These are phyloP conservation scores for Arothron firmamentum DNA, from an alignment of 2,113 vertebrate species.

Conservation along the genomic window DNA sequence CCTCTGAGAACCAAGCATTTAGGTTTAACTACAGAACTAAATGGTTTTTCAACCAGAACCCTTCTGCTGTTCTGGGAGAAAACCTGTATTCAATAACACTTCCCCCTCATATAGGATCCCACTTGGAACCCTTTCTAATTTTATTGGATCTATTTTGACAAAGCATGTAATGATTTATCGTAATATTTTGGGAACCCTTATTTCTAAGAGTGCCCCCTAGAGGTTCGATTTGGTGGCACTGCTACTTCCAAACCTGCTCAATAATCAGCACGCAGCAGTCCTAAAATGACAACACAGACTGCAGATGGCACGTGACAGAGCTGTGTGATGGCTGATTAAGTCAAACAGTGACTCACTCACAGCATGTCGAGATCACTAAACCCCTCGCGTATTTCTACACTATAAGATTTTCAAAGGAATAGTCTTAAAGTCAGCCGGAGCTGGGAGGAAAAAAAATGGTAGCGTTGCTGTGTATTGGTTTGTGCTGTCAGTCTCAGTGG, in stretches of 20 bases:
- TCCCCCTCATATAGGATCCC: too few species aligned
- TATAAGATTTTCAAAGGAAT: not conserved
- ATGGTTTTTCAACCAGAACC: not conserved
- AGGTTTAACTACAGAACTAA: too few species aligned
- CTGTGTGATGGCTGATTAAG: conserved; percentile 15
- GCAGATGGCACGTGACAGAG: conserved; percentile 1
- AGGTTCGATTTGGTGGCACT: conserved; percentile 35
- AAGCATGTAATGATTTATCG: too few species aligned
- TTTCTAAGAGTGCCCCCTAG: too few species aligned
- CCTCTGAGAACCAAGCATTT: too few species aligned
- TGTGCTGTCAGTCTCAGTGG: conserved; percentile 26
- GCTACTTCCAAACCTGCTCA: conserved; percentile 1
- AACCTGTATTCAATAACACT: too few species aligned
- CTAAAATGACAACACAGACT: conserved; percentile 1
- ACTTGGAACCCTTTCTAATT: too few species aligned
- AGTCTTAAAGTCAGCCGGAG: not conserved
- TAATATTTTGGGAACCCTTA: too few species aligned
- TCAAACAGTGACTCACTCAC: conserved; percentile 14
- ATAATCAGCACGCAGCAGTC: conserved; percentile 7
- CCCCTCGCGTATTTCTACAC: not conserved
- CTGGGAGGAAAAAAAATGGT: not conserved
- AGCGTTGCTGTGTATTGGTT: not conserved
- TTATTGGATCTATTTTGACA: too few species aligned
- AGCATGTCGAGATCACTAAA: conserved; percentile 30
- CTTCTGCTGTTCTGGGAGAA: not conserved